Evolutionary conservation across 2,113 vertebrate genomes (phyloP), one percentile per base, ranked within the genome.

Genomic region (Muntiacus muntjak): DNA sequence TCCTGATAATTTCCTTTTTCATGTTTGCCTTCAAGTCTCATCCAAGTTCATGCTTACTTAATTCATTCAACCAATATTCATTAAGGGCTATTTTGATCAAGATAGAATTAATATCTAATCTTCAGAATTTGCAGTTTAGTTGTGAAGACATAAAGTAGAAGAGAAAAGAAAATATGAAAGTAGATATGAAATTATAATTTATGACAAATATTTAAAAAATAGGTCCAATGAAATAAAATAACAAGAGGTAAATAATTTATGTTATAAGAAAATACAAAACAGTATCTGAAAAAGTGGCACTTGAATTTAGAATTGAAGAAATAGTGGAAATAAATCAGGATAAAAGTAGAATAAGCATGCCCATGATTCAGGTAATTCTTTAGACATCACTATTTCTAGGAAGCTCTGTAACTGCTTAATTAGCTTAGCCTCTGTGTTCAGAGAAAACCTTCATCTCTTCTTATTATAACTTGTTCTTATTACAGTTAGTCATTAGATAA

Each of bases 401-500:
- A 91, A 79, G n/a, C 33, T 50, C 23, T 87, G 14, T 91, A 74
- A 58, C 76, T 89, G 8, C 40, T 28, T 98, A 95, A 92, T 52
- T 90, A 28, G 21, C 21, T 84, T 79, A 91, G 91, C 5, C 4
- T 83, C 50, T 87, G 45, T 79, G 54, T 50, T 82, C 25, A 79
- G 3, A 57, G 58, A 95, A 94, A 97, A 19, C 5, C 17, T 89
- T 93, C 47, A 97, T 93, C 62, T 87, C 40, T 95, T 79, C 33
- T 96, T 97, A 91, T 82, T 36, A 91, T 52, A 86, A 57, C 33
- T 58, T 25, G 28, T 84, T 95, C 52, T 95, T 97, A 67, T 85
- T 40, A 93, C 45, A 64, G 57, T 17, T 89, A 47, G 43, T 71
- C 79, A 95, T 94, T 92, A 83, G 87, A 83, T 92, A 91, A 74